Evolutionary conservation across 2,797 vertebrate species (phyloP), one percentile per base, ranked within the genome.

Genomic region (Thripadectes ignobilis): DNA sequence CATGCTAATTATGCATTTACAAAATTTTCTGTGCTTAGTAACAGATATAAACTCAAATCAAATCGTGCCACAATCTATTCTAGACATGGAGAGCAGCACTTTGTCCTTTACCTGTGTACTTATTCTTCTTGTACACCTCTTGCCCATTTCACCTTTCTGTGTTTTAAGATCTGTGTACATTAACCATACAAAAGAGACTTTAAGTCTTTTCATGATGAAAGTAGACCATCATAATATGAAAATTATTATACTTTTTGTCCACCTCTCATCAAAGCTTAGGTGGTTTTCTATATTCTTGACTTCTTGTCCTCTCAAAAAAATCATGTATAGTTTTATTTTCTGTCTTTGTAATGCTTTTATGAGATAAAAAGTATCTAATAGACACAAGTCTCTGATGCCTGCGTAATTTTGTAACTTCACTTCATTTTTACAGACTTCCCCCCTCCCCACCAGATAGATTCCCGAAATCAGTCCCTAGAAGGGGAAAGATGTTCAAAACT

Each of bases 1-100:
- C 91, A 75, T 36, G 51, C 34, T 96, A 91, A 94, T 95, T 96
- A 88, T 26, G 51, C 82, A 86, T 93, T 93, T 92, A 91, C 68
- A 96, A 80, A 76, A 58, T 71, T 86, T 88, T 2, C 27, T 66
- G 29, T 58, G 34, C 79, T 91, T 48, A 55, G 73, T 41, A 85
- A 72, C 58, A 92, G 49, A 29, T 85, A 78, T 10, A 88, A 85
- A 92, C 58, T 81, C 73, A 62, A 91, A 61, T 87, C 46, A 93
- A 96, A 89, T 62, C 18, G 9, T 38, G 22, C 2, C 1, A 1
- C 8, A 34, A 2, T 36, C 26, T 89, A 14, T 49, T 39, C 45
- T 43, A 88, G 66, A 39, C 29, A 21, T 3, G 20, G 72, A 21
- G 27, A 58, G 29, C 9, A 51, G 9, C 1, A 0, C 11, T 55